These are phyloP conservation scores for Cephalopholis sonnerati DNA, from an alignment of 2,113 vertebrate species.

Conservation along the genomic window DNA sequence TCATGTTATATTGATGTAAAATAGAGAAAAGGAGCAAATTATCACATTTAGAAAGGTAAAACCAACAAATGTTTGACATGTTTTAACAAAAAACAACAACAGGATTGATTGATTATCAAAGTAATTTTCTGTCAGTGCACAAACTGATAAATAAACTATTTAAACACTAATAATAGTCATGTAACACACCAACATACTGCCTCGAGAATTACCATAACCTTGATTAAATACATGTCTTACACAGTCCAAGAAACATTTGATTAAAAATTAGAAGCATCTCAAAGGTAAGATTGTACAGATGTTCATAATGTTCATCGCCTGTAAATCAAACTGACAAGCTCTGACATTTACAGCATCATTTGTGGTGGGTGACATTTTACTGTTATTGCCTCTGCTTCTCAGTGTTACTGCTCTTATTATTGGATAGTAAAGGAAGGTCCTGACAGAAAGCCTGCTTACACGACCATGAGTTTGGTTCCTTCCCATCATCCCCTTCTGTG, in stretches of 20 bases:
- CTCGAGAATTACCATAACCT: background rate
- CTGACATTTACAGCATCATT: background rate
- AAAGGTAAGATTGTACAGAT: background rate
- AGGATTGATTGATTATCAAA: background rate
- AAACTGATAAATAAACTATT: background rate
- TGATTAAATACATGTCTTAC: background rate
- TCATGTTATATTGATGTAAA: background rate
- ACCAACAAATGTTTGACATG: background rate
- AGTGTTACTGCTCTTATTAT: background rate
- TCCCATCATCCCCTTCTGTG: background rate
- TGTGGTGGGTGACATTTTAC: background rate
- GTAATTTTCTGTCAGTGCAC: background rate
- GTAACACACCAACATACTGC: background rate
- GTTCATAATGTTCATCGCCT: background rate
- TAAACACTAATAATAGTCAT: background rate
- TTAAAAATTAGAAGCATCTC: background rate
- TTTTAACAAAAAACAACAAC: background rate
- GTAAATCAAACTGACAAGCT: conserved; percentile 1
- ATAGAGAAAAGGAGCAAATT: background rate
- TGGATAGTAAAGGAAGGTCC: background rate
- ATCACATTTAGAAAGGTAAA: background rate
- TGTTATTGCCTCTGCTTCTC: background rate
- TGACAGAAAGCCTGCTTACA: background rate
- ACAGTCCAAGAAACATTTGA: background rate
- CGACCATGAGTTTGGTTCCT: background rate